Conservation (phyloP, 2,888 invertebrate species). For the Rotaria macrura region DNA sequence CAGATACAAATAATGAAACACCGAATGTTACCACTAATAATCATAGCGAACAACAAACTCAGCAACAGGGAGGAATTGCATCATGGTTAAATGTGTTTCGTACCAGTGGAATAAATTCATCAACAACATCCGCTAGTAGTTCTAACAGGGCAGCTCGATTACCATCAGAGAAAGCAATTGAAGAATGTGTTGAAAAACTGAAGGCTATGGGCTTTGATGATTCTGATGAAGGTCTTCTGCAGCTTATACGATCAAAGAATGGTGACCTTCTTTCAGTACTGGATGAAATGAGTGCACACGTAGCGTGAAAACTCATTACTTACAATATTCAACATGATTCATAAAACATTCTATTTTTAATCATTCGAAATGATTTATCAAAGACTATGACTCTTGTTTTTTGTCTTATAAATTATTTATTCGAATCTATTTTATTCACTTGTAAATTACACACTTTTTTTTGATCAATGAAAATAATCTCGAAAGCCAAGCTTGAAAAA, state of each 20-base stretch:
- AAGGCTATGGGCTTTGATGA: constrained; percentile 10
- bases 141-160: too few species aligned
- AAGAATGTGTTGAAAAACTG: neutral
- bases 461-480: too few species aligned
- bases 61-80: neutral
- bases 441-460: neutral
- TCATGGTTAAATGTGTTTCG: neutral
- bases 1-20: neutral
- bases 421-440: too few species aligned
- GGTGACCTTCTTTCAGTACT: neutral
- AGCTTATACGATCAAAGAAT: neutral
- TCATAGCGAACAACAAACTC: neutral
- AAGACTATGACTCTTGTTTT: neutral
- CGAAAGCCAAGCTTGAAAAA: too few species aligned
- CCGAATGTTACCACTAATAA: too few species aligned
- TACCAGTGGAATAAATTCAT: too few species aligned
- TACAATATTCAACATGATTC: too few species aligned
- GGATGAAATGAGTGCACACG: neutral
- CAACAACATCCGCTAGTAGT: too few species aligned
- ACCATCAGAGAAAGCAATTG: neutral
- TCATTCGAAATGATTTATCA: neutral
- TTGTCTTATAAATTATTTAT: too few species aligned
- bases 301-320: neutral
- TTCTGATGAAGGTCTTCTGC: neutral
- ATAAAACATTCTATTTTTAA: too few species aligned